A percentile compares a stretch with the other conserved stretches of the same genome.
phyloP scores from a whole-genome alignment of 2,888 invertebrate species.

The Scaptomyza parva region DNA sequence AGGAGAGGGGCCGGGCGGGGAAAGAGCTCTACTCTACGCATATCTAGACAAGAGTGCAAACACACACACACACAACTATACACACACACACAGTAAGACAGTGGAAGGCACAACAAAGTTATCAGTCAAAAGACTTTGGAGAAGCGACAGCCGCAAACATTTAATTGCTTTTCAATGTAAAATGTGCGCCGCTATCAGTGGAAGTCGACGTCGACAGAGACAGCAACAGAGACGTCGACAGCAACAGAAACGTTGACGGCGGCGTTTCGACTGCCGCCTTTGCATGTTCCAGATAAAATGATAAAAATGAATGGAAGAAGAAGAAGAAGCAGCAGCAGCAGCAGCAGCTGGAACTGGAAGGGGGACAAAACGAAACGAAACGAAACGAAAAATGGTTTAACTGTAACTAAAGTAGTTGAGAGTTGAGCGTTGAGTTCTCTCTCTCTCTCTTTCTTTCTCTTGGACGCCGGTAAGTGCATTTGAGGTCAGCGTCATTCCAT shows the following conservation, averaged over 20 bases:
- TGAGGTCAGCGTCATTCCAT: conserved; percentile 60
- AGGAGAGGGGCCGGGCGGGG: not conserved
- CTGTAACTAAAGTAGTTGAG: conserved; percentile 42
- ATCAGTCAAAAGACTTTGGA: conserved; percentile 60
- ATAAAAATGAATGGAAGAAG: conserved; percentile 46
- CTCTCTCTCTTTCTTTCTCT: conserved; percentile 13
- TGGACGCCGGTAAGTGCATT: conserved; percentile 49
- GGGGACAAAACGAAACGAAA: conserved; percentile 1
- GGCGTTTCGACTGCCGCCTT: conserved; percentile 46
- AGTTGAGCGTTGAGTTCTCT: too few relatives aligned
- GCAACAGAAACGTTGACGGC: not conserved
- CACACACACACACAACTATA: conserved; percentile 29
- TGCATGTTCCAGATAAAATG: conserved; percentile 67
- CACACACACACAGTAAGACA: conserved; percentile 14
- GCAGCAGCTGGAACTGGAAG: not conserved
- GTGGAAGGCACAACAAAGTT: conserved; percentile 36
- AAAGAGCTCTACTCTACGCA: conserved; percentile 15
- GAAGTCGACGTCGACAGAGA: conserved; percentile 21
- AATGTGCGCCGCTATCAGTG: conserved; percentile 55
- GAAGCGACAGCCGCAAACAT: conserved; percentile 62
- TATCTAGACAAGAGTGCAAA: conserved; percentile 54
- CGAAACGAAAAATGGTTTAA: conserved; percentile 35
- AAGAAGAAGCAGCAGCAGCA: conserved; percentile 12
- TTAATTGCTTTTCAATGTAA: conserved; percentile 82
- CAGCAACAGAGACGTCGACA: too few relatives aligned